These are phyloP conservation scores for Sipha maydis DNA, from an alignment of 2,888 invertebrate species.

Conservation along the genomic window DNA sequence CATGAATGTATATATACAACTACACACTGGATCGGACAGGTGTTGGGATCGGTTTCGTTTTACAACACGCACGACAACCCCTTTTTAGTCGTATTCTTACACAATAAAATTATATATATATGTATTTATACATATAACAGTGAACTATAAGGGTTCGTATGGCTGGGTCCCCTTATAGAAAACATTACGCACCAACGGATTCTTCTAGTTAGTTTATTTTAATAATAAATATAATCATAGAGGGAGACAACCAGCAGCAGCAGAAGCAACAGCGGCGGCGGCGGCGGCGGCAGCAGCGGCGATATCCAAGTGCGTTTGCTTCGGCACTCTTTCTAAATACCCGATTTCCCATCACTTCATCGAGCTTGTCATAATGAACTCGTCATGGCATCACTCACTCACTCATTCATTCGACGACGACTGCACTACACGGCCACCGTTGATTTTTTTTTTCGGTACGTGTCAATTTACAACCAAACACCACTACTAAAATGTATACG, in stretches of 20 bases:
- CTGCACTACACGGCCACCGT: neutral
- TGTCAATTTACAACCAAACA: slow-evolving; percentile 51
- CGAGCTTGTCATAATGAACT: slow-evolving; percentile 61
- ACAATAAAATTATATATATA: neutral
- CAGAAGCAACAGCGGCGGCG: neutral
- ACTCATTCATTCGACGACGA: neutral
- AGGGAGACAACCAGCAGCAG: neutral
- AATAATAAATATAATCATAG: slow-evolving; percentile 36
- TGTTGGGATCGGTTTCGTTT: slow-evolving; percentile 60
- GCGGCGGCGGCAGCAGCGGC: neutral
- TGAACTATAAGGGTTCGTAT: neutral
- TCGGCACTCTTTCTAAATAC: slow-evolving; percentile 45
- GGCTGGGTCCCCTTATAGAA: slow-evolving; percentile 5
- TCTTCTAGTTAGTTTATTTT: slow-evolving; percentile 61
- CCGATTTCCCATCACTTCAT: slow-evolving; percentile 62
- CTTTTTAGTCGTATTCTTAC: slow-evolving; percentile 24
- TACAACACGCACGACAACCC: slow-evolving; percentile 46
- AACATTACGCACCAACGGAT: slow-evolving; percentile 60
- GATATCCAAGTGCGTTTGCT: slow-evolving; percentile 36
- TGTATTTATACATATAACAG: neutral
- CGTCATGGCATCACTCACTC: slow-evolving; percentile 57
- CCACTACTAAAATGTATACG: neutral
- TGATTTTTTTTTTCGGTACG: slow-evolving; percentile 36
- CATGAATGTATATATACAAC: neutral
- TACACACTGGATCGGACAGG: slow-evolving; percentile 33